These are phyloP conservation scores for Micropoecilia bifurca DNA, from an alignment of 2,797 vertebrate species.

Conservation along the genomic window DNA sequence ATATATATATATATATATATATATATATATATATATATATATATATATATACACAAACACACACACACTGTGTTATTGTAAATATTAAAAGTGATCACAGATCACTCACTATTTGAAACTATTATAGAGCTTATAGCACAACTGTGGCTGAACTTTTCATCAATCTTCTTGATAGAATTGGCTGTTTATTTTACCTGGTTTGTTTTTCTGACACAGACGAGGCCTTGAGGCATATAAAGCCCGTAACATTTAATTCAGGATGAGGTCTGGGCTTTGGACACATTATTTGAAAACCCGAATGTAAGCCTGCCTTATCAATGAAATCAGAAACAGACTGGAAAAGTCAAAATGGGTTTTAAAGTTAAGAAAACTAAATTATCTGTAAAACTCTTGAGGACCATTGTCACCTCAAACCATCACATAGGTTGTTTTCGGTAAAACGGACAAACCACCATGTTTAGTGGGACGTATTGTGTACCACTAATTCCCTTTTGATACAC, in stretches of 20 bases:
- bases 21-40: no score
- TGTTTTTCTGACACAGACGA: background rate
- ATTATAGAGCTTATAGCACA: background rate
- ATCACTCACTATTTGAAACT: background rate
- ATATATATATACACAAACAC: no score
- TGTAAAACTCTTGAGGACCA: background rate
- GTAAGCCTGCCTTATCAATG: no score
- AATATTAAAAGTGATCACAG: no score
- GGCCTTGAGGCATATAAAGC: background rate
- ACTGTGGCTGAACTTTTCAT: background rate
- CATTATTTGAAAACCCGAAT: background rate
- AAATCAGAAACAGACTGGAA: background rate
- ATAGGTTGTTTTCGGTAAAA: no score
- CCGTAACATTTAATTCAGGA: background rate
- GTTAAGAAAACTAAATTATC: background rate
- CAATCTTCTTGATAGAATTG: background rate
- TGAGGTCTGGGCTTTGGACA: background rate
- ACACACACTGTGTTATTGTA: no score
- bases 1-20: no score
- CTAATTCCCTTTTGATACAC: background rate
- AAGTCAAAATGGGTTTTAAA: background rate
- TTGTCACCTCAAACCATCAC: background rate
- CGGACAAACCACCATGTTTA: background rate
- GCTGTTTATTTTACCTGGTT: background rate
- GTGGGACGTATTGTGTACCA: background rate